phyloP scores from a whole-genome alignment of 2,797 vertebrate species.

The Enteromius argenteus region DNA sequence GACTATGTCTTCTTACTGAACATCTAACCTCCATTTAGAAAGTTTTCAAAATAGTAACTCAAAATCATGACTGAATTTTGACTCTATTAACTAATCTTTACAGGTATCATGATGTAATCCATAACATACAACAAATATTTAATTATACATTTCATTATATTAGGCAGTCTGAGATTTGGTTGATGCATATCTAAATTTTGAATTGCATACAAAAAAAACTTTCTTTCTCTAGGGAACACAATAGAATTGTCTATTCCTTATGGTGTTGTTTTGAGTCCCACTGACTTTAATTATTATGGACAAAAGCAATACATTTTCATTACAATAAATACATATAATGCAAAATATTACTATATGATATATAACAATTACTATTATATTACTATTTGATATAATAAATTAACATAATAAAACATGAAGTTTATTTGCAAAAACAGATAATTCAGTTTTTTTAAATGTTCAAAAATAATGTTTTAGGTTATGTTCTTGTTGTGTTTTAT shows the following conservation, averaged over 20 bases:
- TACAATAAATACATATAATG: neutral
- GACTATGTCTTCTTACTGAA: neutral
- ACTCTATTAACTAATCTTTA: neutral
- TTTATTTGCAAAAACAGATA: too few relatives aligned
- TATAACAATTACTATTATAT: neutral
- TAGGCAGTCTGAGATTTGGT: neutral
- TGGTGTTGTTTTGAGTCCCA: neutral
- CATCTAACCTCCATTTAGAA: constrained; percentile 20
- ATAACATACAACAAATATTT: neutral
- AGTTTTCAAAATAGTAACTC: neutral
- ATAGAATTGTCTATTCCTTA: neutral
- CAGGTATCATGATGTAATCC: neutral
- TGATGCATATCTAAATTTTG: neutral
- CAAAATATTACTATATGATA: neutral
- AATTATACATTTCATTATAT: neutral
- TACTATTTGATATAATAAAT: neutral
- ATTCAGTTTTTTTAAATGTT: too few relatives aligned
- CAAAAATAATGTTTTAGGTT: too few relatives aligned
- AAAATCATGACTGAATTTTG: neutral
- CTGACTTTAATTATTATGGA: too few relatives aligned
- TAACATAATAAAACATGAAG: neutral
- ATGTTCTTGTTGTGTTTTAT: too few relatives aligned
- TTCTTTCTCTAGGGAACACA: neutral
- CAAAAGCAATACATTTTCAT: neutral
- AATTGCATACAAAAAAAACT: neutral